Evolutionary conservation across 2,888 invertebrate genomes (phyloP).

Genomic region (Dilophus febrilis): DNA sequence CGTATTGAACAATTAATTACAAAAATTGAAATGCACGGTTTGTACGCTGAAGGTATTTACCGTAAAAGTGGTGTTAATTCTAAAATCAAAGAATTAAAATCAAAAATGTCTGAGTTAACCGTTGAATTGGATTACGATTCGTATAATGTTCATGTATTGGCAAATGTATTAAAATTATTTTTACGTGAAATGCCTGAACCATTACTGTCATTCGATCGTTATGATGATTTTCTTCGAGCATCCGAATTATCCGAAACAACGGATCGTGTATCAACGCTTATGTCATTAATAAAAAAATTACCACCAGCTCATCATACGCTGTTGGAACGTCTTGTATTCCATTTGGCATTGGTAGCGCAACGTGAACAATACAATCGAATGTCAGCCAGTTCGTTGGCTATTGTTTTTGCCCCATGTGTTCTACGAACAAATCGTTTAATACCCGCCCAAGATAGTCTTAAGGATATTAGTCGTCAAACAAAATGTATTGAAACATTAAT

Average conservation of each 20-base stretch:
- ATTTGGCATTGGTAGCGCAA: constrained; percentile 73
- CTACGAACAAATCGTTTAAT: constrained; percentile 71
- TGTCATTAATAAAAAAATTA: constrained; percentile 72
- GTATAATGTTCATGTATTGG: constrained; percentile 77
- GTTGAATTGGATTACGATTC: constrained; percentile 53
- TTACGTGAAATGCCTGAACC: constrained; percentile 89
- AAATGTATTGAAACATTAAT: constrained; percentile 83
- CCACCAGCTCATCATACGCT: constrained; percentile 80
- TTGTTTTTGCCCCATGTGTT: constrained; percentile 90
- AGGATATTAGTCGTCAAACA: constrained; percentile 78
- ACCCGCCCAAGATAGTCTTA: constrained; percentile 81
- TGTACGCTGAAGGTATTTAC: constrained; percentile 87
- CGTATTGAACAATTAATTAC: constrained; percentile 77
- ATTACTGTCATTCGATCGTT: constrained; percentile 78
- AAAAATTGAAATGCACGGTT: constrained; percentile 77
- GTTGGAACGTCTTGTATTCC: constrained; percentile 83
- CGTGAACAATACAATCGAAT: constrained; percentile 80
- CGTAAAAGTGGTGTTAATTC: constrained; percentile 79
- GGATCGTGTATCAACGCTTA: constrained; percentile 70
- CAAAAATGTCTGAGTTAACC: constrained; percentile 52
- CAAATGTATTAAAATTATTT: constrained; percentile 76
- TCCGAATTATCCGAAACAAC: constrained; percentile 65
- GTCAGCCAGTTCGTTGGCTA: constrained; percentile 80
- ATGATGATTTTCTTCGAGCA: constrained; percentile 84
- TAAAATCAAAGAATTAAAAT: constrained; percentile 61